phyloP scores from a whole-genome alignment of 2,888 invertebrate species.

The Polydrusus cervinus region DNA sequence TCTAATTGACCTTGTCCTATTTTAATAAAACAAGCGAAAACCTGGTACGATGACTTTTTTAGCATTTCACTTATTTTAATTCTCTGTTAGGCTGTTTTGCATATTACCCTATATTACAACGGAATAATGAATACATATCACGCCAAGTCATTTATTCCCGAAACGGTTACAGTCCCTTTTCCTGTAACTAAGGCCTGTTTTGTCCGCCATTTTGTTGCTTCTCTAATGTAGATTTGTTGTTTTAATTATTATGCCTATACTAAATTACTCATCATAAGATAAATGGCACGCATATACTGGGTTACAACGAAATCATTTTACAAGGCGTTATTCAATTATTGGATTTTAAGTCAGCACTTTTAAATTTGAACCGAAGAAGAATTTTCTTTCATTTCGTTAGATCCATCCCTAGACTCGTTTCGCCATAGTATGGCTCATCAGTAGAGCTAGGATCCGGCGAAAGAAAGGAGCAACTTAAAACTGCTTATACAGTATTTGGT shows the following conservation, averaged over 20 bases:
- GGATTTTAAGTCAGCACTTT: too few relatives aligned
- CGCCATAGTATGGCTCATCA: too few relatives aligned
- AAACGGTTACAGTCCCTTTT: slow-evolving; percentile 11
- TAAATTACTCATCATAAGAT: slow-evolving; percentile 9
- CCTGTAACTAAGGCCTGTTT: neutral
- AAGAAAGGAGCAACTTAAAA: too few relatives aligned
- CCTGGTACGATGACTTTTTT: slow-evolving; percentile 24
- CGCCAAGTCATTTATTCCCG: slow-evolving; percentile 23
- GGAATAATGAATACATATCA: slow-evolving; percentile 22
- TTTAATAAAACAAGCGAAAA: slow-evolving; percentile 12
- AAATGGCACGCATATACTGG: neutral
- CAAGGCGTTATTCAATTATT: too few relatives aligned
- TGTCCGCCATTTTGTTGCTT: slow-evolving; percentile 12
- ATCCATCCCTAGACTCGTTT: too few relatives aligned
- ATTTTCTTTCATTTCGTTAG: too few relatives aligned
- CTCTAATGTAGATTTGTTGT: slow-evolving; percentile 20
- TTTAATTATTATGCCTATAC: slow-evolving; percentile 11
- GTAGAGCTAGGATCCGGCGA: too few relatives aligned
- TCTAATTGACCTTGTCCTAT: neutral
- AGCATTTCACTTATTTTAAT: slow-evolving; percentile 1
- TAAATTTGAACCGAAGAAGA: too few relatives aligned
- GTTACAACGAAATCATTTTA: neutral
- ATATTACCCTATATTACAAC: slow-evolving; percentile 6
- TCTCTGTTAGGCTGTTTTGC: slow-evolving; percentile 4
- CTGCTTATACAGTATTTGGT: too few relatives aligned